Evolutionary conservation across 1,140 invertebrate species (phyloP).

Genomic region (Cydia fagiglandana): DNA sequence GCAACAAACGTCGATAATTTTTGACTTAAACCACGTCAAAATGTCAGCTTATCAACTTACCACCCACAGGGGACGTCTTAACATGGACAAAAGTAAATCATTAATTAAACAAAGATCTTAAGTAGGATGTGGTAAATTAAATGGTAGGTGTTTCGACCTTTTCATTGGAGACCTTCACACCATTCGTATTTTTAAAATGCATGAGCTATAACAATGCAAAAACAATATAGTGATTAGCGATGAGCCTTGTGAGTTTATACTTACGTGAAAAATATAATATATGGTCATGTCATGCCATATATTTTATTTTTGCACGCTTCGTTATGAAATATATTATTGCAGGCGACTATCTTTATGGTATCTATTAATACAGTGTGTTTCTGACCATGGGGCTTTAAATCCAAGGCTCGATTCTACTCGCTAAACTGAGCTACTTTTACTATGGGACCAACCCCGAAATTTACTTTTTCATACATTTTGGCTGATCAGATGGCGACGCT

Average conservation of each 20-base stretch:
- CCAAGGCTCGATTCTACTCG: too few species aligned
- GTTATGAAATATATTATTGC: too few species aligned
- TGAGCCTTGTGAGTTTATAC: not conserved
- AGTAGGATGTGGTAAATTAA: constrained; percentile 13
- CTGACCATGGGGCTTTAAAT: too few species aligned
- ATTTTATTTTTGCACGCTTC: too few species aligned
- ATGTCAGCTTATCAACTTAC: constrained; percentile 4
- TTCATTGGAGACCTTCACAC: not conserved
- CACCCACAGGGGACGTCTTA: not conserved
- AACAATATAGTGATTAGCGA: not conserved
- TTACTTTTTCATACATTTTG: too few species aligned
- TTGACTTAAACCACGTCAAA: not conserved
- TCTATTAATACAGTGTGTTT: too few species aligned
- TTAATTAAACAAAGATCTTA: not conserved
- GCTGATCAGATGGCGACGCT: too few species aligned
- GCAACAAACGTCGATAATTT: not conserved
- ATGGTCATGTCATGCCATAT: too few species aligned
- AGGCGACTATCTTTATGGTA: too few species aligned
- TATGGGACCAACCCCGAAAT: too few species aligned
- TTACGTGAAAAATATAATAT: too few species aligned
- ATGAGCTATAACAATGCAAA: not conserved
- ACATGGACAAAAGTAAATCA: not conserved
- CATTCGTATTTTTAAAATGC: not conserved
- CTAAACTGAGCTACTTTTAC: too few species aligned
- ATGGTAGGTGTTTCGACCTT: constrained; percentile 6